phyloP scores from a whole-genome alignment of 23 tunicate genomes.

The Oikopleura dioica region DNA sequence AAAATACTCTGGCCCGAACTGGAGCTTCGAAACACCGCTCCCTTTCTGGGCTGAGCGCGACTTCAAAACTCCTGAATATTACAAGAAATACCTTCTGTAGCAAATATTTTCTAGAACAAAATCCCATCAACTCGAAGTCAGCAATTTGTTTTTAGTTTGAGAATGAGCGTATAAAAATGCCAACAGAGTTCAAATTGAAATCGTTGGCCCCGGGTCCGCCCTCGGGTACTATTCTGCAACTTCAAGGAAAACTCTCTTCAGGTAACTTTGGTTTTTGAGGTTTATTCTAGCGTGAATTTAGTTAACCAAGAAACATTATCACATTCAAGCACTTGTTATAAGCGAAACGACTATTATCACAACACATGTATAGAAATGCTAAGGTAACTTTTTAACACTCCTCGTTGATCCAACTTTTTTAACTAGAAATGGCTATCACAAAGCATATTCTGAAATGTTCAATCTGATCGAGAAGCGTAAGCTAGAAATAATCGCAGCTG shows the following conservation, averaged over 20 bases:
- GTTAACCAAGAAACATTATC: neutral
- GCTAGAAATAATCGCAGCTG: constrained; percentile 36
- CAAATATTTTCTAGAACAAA: constrained; percentile 1
- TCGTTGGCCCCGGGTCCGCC: too few relatives aligned
- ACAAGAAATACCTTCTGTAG: neutral
- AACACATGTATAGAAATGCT: constrained; percentile 51
- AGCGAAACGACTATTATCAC: constrained; percentile 61
- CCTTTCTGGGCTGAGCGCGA: constrained; percentile 36
- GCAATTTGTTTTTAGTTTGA: too few relatives aligned
- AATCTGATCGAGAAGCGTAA: constrained; percentile 32
- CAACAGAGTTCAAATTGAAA: too few relatives aligned
- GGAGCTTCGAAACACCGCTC: constrained; percentile 41
- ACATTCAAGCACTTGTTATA: neutral
- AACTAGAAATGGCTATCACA: constrained; percentile 45
- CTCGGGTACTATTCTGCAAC: too few relatives aligned
- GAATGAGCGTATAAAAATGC: too few relatives aligned
- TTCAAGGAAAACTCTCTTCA: too few relatives aligned
- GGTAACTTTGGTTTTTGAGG: too few relatives aligned
- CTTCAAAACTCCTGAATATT: neutral
- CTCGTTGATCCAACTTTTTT: neutral
- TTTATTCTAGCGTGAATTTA: too few relatives aligned
- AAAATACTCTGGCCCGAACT: constrained; percentile 25
- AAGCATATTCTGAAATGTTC: constrained; percentile 57
- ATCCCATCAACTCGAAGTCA: too few relatives aligned
- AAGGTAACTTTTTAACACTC: neutral